Conservation (phyloP, 2,113 vertebrate genomes). For the Ammospiza nelsoni region DNA sequence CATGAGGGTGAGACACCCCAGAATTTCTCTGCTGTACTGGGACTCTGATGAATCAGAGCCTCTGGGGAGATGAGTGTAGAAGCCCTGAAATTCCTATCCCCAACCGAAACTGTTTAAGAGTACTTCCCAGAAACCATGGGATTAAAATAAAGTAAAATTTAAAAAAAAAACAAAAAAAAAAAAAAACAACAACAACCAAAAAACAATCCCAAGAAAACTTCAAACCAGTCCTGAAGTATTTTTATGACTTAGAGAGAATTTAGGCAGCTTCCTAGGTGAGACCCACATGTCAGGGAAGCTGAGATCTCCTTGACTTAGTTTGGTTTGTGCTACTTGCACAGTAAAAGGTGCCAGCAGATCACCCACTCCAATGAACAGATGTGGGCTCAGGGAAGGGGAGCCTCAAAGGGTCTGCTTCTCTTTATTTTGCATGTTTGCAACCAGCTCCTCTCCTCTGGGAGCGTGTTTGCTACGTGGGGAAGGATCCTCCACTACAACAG, state of each 20-base stretch:
- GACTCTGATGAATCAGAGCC: background rate
- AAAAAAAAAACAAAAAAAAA: too few relatives aligned
- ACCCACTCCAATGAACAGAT: background rate
- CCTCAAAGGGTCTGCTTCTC: background rate
- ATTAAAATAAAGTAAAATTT: background rate
- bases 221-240: background rate
- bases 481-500: background rate
- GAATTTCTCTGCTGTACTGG: background rate
- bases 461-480: background rate
- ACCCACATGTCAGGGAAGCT: background rate
- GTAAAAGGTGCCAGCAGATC: background rate
- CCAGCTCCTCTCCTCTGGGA: background rate
- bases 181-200: too few relatives aligned
- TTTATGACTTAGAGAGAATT: background rate
- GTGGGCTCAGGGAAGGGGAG: background rate
- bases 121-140: background rate
- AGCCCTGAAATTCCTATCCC: background rate
- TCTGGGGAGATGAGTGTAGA: background rate
- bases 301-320: background rate
- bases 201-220: background rate
- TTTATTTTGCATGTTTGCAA: background rate
- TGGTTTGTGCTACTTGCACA: background rate
- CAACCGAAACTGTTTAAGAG: background rate
- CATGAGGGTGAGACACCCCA: background rate
- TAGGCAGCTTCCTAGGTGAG: background rate